phyloP scores from a whole-genome alignment of 2,113 vertebrate species.

The Poicephalus meyeri region DNA sequence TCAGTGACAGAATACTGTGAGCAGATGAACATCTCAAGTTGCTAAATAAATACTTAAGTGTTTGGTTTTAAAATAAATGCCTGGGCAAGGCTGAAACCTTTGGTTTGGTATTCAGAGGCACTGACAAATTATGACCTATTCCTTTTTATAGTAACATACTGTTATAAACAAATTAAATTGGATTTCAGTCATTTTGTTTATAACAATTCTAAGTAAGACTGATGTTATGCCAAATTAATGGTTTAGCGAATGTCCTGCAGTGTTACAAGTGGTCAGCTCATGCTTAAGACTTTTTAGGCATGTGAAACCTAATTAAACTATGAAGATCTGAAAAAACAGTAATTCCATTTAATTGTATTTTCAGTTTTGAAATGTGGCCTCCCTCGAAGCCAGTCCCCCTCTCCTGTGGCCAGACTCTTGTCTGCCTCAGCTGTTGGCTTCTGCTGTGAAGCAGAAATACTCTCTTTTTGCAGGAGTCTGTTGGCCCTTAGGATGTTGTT shows the following conservation, averaged over 20 bases:
- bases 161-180: too few relatives aligned
- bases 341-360: conserved; percentile 34
- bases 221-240: neutral
- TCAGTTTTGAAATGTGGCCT: neutral
- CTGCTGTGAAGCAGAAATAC: neutral
- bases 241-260: neutral
- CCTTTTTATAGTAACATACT: neutral
- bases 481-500: neutral
- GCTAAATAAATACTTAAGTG: conserved; percentile 39
- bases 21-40: conserved; percentile 22
- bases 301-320: conserved; percentile 6
- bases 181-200: too few relatives aligned
- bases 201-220: neutral
- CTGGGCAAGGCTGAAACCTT: neutral
- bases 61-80: conserved; percentile 37
- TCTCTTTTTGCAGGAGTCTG: neutral
- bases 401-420: neutral
- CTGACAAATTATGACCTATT: neutral
- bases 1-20: neutral
- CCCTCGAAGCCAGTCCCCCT: neutral
- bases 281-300: neutral
- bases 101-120: neutral
- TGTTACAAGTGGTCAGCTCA: neutral
- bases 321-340: neutral
- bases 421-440: neutral